Base-by-base conservation (phyloP, 2,113 vertebrate species). In the Alethe diademata region DNA sequence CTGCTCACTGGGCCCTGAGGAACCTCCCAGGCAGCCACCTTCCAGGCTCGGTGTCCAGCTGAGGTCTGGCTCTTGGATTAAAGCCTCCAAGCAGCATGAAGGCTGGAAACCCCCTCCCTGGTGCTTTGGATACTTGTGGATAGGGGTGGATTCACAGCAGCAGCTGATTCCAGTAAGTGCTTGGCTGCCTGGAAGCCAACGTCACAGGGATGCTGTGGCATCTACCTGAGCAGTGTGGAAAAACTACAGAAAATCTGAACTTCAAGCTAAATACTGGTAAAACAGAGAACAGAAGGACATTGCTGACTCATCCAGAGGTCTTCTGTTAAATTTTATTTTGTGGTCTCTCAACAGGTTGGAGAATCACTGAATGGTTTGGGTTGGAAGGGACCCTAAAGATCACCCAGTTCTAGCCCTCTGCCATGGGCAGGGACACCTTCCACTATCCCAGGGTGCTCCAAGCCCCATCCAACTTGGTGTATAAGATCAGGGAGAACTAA, bases 401-500 rank as follows among this genome's bases (percentile, higher is more conserved):
- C 25, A 23, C 28, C 40, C 62, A 69, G 47, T 69, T 47, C 62
- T 78, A 69, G 6, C 12, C 8, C 48, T 7, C n/a, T 82, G 54
- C 54, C 47, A 19, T 26, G 29, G 35, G 31, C 47, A 69, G 25
- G 35, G n/a, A 24, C 29, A 40, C 25, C 29, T 67, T 26, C 24
- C 35, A 8, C n/a, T 25, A 8, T 9, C 8, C 48, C 40, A 56
- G 62, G 14, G 8, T 69, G 56, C 47, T 28, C 40, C 71, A n/a
- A 45, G 28, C 28, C 45, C 19, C 0, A 0, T 45, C 45, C 51
- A 69, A 5, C 6, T 0, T 36, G 48, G 9, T 70, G 31, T 40
- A 1, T 16, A 45, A 64, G 31, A 61, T 54, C 15, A 57, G 50
- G 26, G 45, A 48, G 40, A 61, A 74, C 31, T 38, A 36, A 38